Evolutionary conservation across 2,888 invertebrate species (phyloP).

Genomic region (Girardia tigrina): DNA sequence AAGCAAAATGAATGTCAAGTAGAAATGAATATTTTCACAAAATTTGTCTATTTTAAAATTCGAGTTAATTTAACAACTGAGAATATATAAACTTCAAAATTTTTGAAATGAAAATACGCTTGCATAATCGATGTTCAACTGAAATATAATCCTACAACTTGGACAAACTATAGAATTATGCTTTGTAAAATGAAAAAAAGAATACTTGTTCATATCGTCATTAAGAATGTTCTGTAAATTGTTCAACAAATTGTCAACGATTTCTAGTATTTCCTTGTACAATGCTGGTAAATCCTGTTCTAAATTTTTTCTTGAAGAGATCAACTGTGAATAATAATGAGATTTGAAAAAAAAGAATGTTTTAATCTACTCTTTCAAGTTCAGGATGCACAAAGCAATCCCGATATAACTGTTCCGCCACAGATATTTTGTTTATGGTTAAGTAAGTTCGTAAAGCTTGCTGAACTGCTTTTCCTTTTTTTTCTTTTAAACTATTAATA

Average conservation of each 20-base stretch:
- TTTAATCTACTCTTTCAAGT: background rate
- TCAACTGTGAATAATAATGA: background rate
- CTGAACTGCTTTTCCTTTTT: background rate
- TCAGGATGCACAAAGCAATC: slow-evolving; percentile 12
- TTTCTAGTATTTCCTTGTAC: background rate
- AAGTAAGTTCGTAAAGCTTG: slow-evolving; percentile 25
- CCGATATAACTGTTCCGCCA: slow-evolving; percentile 12
- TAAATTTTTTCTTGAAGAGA: background rate
- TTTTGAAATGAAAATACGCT: too few relatives aligned
- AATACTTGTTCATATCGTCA: background rate
- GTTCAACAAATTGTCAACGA: background rate
- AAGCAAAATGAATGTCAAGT: too few relatives aligned
- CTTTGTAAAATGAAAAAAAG: too few relatives aligned
- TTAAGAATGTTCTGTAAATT: background rate
- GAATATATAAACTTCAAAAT: too few relatives aligned
- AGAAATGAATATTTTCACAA: too few relatives aligned
- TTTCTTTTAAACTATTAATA: background rate
- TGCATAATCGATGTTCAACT: too few relatives aligned
- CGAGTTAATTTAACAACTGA: too few relatives aligned
- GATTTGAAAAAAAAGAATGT: too few relatives aligned
- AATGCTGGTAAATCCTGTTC: background rate
- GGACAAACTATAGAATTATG: too few relatives aligned
- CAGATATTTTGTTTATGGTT: background rate
- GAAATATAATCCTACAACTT: too few relatives aligned
- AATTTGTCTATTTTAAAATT: too few relatives aligned